Base-by-base conservation (phyloP, 2,113 vertebrate genomes). In the Hippocampus barbouri region DNA sequence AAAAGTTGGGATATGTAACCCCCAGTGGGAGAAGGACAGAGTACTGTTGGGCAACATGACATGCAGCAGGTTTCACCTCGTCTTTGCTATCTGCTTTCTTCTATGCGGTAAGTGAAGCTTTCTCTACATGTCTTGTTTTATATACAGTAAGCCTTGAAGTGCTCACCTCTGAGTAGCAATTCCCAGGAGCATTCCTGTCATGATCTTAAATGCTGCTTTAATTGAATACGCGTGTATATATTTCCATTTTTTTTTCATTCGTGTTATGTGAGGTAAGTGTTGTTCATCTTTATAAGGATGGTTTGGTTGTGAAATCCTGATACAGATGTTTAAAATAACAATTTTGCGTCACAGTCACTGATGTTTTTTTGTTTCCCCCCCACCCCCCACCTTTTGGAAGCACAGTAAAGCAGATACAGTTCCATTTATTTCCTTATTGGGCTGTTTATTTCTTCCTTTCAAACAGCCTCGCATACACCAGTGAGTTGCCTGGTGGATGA, bases 1-100 rank as follows among this genome's bases (percentile, higher is more conserved):
- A 81, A 91, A 90, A 83, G 81, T 85, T 84, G 74, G 85, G 89
- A 89, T 85, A 89, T 87, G 74, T 90, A 79, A 90, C 88, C 76
- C 64, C 68, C 69, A 43, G 66, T 83, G 79, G 12, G 15, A 85
- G 82, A 87, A 70, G 62, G 79, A 79, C 83, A 81, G 64, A 85
- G 53, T 76, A 75, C 49, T 81, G 74, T 79, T 75, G 77, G 79
- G 66, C 80, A 86, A 73, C 74, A 90, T 89, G 86, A 85, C 74
- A 78, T 41, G 34, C 74, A 73, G 62, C 40, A 83, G 72, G 14
- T 57, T 64, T 67, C 72, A 76, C 38, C 14, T 62, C 16, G 16
- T 75, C 51, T 62, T 76, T 65, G 72, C 70, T 75, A 74, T 64
- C 30, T 73, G 67, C 68, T 87, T 87, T 69, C 64, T 87, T 75